These are phyloP conservation scores for Elgaria multicarinata DNA, from an alignment of 2,113 vertebrate genomes.

Conservation along the genomic window DNA sequence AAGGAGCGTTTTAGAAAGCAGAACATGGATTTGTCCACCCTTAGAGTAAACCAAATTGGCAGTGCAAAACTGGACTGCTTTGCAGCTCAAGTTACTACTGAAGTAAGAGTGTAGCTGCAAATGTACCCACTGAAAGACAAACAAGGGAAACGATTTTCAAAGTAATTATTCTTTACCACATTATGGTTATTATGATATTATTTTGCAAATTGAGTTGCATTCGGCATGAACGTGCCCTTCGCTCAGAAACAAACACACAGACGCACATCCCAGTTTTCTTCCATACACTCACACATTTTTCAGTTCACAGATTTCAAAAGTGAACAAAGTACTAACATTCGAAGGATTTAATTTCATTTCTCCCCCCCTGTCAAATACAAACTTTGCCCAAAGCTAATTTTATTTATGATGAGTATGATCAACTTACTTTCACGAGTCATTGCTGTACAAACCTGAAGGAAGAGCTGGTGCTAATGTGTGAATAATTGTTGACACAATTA, in stretches of 20 bases:
- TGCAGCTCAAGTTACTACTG: neutral
- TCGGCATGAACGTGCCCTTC: constrained; percentile 13
- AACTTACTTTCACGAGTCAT: constrained; percentile 72
- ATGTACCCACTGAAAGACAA: neutral
- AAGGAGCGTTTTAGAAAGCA: too few species aligned
- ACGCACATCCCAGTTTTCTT: neutral
- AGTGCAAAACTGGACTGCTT: neutral
- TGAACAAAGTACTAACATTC: constrained; percentile 49
- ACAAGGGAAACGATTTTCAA: neutral
- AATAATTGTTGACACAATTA: constrained; percentile 74
- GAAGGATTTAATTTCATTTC: constrained; percentile 44
- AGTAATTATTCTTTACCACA: constrained; percentile 11
- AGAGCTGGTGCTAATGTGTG: constrained; percentile 61
- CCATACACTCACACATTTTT: constrained; percentile 16
- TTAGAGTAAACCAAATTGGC: neutral
- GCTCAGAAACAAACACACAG: constrained; percentile 10
- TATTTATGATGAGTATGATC: constrained; percentile 71
- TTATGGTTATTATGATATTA: neutral
- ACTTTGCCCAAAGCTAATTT: constrained; percentile 69
- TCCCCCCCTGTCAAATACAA: constrained; percentile 8
- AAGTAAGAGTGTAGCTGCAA: neutral
- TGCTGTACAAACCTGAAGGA: constrained; percentile 58
- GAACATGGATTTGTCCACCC: too few species aligned
- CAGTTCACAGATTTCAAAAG: constrained; percentile 17
- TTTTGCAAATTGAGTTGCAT: constrained; percentile 14